Evolutionary conservation across 2,113 vertebrate genomes (phyloP).

Genomic region (Amazona vittata): DNA sequence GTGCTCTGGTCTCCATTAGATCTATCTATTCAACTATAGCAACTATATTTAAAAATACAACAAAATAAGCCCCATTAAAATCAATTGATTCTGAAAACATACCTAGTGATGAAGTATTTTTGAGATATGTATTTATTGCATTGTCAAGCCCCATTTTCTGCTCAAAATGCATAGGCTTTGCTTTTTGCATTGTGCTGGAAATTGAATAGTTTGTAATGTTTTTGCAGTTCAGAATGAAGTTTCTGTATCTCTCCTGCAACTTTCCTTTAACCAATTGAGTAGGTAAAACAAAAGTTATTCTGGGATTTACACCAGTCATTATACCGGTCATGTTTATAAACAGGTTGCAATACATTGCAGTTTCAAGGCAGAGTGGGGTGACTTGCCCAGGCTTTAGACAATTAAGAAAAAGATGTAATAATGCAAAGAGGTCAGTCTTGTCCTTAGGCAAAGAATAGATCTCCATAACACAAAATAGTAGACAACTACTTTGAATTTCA

Average conservation of each 20-base stretch:
- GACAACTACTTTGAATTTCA: not conserved
- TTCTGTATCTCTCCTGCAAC: not conserved
- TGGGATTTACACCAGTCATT: not conserved
- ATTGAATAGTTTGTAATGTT: not conserved
- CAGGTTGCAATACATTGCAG: not conserved
- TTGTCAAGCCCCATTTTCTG: not conserved
- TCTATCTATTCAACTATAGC: not conserved
- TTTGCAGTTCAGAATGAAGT: not conserved
- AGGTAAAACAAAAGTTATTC: not conserved
- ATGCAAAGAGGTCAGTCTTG: not conserved
- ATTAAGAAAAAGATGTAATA: not conserved
- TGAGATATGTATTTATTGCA: not conserved
- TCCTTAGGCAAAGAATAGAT: not conserved
- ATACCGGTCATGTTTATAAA: not conserved
- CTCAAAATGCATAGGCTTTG: not conserved
- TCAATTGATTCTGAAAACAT: not conserved
- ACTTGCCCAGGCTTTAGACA: not conserved
- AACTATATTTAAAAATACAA: not conserved
- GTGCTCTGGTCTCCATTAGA: not conserved
- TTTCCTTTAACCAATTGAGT: not conserved
- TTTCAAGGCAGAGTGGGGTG: not conserved
- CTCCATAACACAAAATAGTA: not conserved
- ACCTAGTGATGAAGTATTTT: not conserved
- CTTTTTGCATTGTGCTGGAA: not conserved
- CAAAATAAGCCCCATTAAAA: not conserved